Evolutionary conservation across 2,888 invertebrate genomes (phyloP).

Genomic region (Scrobipalpa atriplicella): DNA sequence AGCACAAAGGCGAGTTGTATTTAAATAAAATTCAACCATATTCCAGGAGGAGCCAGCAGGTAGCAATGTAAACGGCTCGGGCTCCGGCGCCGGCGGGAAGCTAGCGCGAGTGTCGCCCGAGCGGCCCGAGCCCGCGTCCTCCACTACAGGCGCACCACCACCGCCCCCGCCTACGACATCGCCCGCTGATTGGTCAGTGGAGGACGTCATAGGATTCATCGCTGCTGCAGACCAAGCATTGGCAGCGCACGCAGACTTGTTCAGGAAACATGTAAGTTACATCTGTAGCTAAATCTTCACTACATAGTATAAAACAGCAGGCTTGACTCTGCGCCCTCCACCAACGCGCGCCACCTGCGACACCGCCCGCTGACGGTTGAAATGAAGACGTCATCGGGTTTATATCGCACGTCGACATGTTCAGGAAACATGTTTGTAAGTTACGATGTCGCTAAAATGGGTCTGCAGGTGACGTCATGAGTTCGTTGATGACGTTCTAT

Average conservation of each 20-base stretch:
- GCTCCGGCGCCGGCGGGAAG: slow-evolving; percentile 48
- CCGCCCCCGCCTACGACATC: slow-evolving; percentile 75
- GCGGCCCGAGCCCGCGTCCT: slow-evolving; percentile 87
- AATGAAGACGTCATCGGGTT: no score
- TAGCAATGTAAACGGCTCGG: slow-evolving; percentile 41
- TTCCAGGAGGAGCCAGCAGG: slow-evolving; percentile 49
- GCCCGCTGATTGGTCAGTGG: slow-evolving; percentile 95
- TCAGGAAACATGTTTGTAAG: no score
- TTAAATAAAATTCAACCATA: no score
- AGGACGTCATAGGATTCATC: slow-evolving; percentile 96
- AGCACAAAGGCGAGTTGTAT: no score
- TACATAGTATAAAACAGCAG: no score
- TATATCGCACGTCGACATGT: no score
- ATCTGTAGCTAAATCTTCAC: background rate
- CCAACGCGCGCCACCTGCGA: no score
- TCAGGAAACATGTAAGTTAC: slow-evolving; percentile 94
- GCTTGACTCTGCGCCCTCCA: no score
- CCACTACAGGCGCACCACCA: slow-evolving; percentile 82
- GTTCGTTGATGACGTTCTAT: no score
- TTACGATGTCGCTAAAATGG: no score
- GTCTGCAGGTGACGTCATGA: no score
- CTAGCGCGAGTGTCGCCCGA: slow-evolving; percentile 79
- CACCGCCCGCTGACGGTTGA: no score
- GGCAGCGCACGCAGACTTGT: slow-evolving; percentile 94
- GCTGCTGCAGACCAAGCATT: slow-evolving; percentile 92